Conservation (phyloP, 2,113 vertebrate species). For the Rafetus swinhoei region DNA sequence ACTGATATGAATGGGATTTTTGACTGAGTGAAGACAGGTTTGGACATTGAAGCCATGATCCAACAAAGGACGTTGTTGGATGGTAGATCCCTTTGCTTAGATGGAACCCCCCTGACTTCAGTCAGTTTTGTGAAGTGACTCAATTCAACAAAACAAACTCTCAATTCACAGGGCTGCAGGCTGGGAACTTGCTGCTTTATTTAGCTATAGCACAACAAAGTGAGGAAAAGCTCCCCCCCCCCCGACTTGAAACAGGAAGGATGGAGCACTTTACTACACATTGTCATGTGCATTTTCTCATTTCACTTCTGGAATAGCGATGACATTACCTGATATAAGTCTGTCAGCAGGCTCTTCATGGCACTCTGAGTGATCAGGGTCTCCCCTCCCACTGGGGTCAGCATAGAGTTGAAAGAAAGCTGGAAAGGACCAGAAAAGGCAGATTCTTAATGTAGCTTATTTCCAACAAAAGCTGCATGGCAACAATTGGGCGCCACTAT, state of each 20-base stretch:
- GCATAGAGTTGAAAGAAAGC: slow-evolving; percentile 82
- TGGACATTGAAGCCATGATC: not conserved
- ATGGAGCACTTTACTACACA: not conserved
- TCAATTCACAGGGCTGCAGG: not conserved
- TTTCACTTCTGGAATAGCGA: not conserved
- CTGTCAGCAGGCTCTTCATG: slow-evolving; percentile 81
- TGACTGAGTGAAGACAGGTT: not conserved
- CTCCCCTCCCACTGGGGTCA: slow-evolving; percentile 13
- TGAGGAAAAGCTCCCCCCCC: not conserved
- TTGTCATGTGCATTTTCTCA: not conserved
- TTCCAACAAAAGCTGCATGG: not conserved
- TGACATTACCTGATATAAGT: slow-evolving; percentile 84
- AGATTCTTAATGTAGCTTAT: not conserved
- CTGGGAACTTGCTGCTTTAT: not conserved
- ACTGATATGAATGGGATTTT: not conserved
- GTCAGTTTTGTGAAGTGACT: not conserved
- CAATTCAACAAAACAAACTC: not conserved
- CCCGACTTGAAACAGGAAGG: not conserved
- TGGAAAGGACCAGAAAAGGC: slow-evolving; percentile 39
- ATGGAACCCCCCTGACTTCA: not conserved
- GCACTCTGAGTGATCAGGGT: slow-evolving; percentile 73
- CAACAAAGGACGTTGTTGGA: not conserved
- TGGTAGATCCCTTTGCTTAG: not conserved
- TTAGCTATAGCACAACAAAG: not conserved
- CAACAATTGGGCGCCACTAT: not conserved